phyloP scores from a whole-genome alignment of 2,113 vertebrate species.

The Xiphophorus maculatus region DNA sequence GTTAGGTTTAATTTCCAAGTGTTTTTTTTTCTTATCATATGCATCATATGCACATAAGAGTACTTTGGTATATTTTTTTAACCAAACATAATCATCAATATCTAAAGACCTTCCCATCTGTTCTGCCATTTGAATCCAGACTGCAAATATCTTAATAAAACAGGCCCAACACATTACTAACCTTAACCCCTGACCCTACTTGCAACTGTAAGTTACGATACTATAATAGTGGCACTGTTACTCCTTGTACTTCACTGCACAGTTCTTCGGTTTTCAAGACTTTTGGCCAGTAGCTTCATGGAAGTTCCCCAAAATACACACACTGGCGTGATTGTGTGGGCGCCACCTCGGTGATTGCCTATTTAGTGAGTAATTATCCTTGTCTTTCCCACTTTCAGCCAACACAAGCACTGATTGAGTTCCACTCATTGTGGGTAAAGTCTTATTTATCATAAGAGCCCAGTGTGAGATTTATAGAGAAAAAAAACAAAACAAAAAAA shows the following conservation, averaged over 20 bases:
- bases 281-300: constrained; percentile 45
- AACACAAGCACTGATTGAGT: constrained; percentile 72
- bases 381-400: constrained; percentile 66
- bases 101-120: no score
- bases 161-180: constrained; percentile 7
- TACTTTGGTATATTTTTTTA: no score
- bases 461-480: constrained; percentile 50
- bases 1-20: no score
- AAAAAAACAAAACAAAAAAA: not conserved
- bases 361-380: constrained; percentile 75
- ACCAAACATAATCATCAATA: no score
- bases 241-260: constrained; percentile 23
- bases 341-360: constrained; percentile 73
- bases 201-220: constrained; percentile 20
- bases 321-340: constrained; percentile 69
- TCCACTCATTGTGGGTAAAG: constrained; percentile 75
- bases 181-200: constrained; percentile 1
- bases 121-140: no score
- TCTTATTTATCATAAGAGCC: constrained; percentile 72
- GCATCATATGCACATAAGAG: no score
- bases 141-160: constrained; percentile 9
- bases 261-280: constrained; percentile 18
- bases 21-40: no score
- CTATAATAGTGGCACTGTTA: constrained; percentile 1
- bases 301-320: constrained; percentile 69